Conservation (phyloP, 2,888 invertebrate genomes). For the Amphipoea oculea region DNA sequence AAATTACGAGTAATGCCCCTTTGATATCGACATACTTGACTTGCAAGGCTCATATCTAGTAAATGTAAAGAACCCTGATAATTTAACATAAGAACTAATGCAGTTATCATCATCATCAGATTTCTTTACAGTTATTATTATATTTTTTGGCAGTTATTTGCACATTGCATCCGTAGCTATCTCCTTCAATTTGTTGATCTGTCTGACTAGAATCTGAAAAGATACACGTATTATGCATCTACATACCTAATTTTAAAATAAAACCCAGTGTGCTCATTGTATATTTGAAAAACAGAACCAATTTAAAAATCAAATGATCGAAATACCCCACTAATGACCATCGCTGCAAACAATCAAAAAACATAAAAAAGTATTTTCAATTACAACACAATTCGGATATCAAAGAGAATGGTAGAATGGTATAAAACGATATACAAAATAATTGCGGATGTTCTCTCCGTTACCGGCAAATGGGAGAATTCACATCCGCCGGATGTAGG, state of each 20-base stretch:
- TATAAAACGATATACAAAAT: conserved; percentile 78
- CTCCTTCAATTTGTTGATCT: background rate
- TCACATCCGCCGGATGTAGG: conserved; percentile 81
- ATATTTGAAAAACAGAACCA: conserved; percentile 16
- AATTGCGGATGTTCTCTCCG: conserved; percentile 81
- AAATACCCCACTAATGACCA: conserved; percentile 38
- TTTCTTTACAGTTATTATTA: background rate
- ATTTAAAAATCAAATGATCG: conserved; percentile 26
- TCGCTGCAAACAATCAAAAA: conserved; percentile 27
- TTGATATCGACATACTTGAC: background rate
- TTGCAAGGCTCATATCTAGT: background rate
- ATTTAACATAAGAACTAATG: background rate
- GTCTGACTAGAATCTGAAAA: background rate
- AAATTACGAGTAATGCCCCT: too few species aligned
- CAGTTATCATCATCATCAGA: background rate
- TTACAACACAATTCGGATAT: conserved; percentile 64
- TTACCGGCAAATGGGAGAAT: conserved; percentile 82
- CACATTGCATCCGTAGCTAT: background rate
- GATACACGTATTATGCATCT: background rate
- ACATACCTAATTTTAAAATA: conserved; percentile 1
- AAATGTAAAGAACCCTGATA: background rate
- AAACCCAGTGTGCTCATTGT: background rate
- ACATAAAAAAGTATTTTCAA: conserved; percentile 51
- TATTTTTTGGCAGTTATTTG: background rate
- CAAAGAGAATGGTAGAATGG: conserved; percentile 65